phyloP scores from a whole-genome alignment of 2,888 invertebrate genomes.

The Leptinotarsa tumamoca region DNA sequence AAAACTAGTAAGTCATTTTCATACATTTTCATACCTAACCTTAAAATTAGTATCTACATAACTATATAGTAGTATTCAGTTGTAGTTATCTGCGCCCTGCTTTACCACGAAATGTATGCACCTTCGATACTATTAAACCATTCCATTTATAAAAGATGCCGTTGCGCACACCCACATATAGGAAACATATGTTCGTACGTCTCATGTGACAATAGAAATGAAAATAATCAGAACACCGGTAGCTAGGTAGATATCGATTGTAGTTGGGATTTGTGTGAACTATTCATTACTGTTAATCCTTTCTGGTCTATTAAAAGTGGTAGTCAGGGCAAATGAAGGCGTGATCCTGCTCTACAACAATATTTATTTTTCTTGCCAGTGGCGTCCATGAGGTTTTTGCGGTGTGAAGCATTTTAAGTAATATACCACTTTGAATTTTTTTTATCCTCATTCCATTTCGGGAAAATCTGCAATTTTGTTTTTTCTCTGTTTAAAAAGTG shows the following conservation, averaged over 20 bases:
- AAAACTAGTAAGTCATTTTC: too few relatives aligned
- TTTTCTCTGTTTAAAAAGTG: too few relatives aligned
- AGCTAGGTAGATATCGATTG: constrained; percentile 3
- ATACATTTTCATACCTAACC: too few relatives aligned
- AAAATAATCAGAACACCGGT: constrained; percentile 18
- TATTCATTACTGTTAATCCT: constrained; percentile 14
- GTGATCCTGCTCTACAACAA: background rate
- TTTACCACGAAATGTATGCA: background rate
- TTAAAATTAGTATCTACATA: too few relatives aligned
- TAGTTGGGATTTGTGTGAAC: background rate
- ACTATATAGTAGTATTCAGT: background rate
- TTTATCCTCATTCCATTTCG: too few relatives aligned
- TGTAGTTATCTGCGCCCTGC: background rate
- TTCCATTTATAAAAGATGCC: background rate
- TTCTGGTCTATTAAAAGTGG: constrained; percentile 14
- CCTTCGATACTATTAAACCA: background rate
- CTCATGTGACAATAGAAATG: background rate
- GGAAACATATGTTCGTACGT: constrained; percentile 9
- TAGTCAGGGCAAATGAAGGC: background rate
- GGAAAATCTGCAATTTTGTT: too few relatives aligned
- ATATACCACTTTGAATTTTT: too few relatives aligned
- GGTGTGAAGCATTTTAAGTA: too few relatives aligned
- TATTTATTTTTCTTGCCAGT: too few relatives aligned
- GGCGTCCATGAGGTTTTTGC: too few relatives aligned
- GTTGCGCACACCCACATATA: background rate